Percentiles rank a stretch among this genome's conserved stretches.
phyloP scores from a whole-genome alignment of 2,888 invertebrate species.

The Thalpophila matura region DNA sequence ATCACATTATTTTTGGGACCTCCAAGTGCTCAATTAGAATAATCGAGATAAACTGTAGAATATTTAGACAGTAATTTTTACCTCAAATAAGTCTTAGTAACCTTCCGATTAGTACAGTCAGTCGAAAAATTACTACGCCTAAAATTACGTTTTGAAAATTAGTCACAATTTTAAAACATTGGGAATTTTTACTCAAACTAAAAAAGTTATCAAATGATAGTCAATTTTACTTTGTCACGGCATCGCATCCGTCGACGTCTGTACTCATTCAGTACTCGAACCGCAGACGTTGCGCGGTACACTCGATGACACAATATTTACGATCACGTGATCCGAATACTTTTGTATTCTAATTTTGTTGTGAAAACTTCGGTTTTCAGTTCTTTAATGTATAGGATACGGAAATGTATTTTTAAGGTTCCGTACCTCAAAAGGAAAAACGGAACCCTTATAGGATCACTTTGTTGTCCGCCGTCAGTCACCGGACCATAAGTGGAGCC shows the following conservation, averaged over 20 bases:
- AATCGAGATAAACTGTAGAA: no score
- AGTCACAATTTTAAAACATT: neutral
- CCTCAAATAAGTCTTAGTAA: no score
- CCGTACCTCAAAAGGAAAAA: no score
- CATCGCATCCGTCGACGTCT: conserved; percentile 35
- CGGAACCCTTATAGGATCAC: no score
- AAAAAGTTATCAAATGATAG: neutral
- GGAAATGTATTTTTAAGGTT: conserved; percentile 3
- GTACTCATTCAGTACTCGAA: conserved; percentile 43
- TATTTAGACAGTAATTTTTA: no score
- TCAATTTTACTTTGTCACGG: conserved; percentile 37
- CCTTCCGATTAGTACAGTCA: no score
- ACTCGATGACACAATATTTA: conserved; percentile 60
- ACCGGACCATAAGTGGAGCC: no score
- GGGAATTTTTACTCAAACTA: neutral
- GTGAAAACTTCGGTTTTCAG: conserved; percentile 30
- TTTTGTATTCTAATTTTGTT: conserved; percentile 42
- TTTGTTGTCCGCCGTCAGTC: no score
- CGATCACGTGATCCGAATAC: conserved; percentile 56
- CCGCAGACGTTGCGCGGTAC: conserved; percentile 34
- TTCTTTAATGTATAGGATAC: conserved; percentile 13
- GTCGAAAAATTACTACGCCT: no score
- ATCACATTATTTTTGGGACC: no score
- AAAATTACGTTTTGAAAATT: neutral
- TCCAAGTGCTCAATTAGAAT: no score